Evolutionary conservation across 2,797 vertebrate species (phyloP), one percentile per base, ranked within the genome.

Genomic region (Acanthurus leucopareius): DNA sequence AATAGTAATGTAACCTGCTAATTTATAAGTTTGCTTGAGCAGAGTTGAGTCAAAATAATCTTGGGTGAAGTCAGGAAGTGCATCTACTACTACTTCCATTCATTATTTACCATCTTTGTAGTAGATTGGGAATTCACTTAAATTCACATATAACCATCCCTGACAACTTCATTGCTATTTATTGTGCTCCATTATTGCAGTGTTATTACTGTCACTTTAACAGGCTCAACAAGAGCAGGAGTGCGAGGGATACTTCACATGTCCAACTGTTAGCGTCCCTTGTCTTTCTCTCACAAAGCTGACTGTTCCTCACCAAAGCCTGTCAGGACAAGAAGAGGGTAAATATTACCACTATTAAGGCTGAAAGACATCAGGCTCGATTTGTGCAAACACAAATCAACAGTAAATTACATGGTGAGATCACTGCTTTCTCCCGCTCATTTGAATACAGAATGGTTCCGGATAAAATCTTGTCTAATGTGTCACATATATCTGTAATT

Each of bases 401-500:
- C 85, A 82, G 83, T 82, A 93, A 94, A 94, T 93, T 82, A 94
- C 83, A 93, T 67, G 88, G 86, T 93, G 91, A 91, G 87, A 84
- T 90, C 83, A 60, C 83, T 89, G 88, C 90, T 88, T 91, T 91
- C 84, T 79, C 77, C 86, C 76, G 79, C 82, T 91, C 83, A 82
- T 90, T 92, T 91, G 89, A 90, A 82, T 90, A 88, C 80, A 88
- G 87, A 93, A 88, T 86, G 86, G 72, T 71, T 66, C 76, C 15
- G 79, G 64, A 81, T 90, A 85, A 86, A 93, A 84, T 91, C 93
- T 80, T 88, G 86, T 88, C 86, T 88, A 88, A 89, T 86, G 91
- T 93, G 93, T 94, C 93, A 94, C 86, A 88, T 89, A 90, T 88
- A 91, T 93, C 84, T 93, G 90, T 92, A 92, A 91, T 94, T 94